Evolutionary conservation across 2,113 vertebrate genomes (phyloP).

Genomic region (Myiopsitta monachus): DNA sequence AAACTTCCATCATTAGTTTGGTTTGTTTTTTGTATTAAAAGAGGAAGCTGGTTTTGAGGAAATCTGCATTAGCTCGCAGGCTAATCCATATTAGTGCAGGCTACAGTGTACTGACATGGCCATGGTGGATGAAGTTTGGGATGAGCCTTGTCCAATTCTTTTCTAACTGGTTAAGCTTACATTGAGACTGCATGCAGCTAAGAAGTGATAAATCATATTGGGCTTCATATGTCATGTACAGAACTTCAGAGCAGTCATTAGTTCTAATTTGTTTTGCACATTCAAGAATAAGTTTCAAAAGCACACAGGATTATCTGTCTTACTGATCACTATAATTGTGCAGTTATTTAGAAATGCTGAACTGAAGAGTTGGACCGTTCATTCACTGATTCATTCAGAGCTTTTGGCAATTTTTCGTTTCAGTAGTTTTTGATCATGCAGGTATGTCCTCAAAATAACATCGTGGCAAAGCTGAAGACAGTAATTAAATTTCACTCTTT

Average conservation of each 20-base stretch:
- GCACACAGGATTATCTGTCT: neutral
- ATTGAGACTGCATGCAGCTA: neutral
- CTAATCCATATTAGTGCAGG: neutral
- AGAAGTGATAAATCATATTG: neutral
- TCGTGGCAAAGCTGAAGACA: neutral
- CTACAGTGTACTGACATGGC: neutral
- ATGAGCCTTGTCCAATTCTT: neutral
- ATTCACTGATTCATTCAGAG: neutral
- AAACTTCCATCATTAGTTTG: neutral
- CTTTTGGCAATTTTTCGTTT: slow-evolving; percentile 3
- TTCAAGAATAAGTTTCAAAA: neutral
- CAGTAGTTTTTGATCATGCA: neutral
- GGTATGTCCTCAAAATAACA: neutral
- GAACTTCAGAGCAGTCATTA: neutral
- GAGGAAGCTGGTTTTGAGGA: neutral
- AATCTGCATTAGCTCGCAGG: neutral
- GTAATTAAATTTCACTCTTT: neutral
- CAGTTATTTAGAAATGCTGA: neutral
- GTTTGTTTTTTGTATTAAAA: neutral
- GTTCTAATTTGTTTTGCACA: neutral
- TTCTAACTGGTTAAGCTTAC: neutral
- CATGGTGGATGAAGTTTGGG: neutral
- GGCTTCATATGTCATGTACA: neutral
- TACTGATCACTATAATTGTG: neutral
- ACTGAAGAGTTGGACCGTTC: neutral